These are phyloP conservation scores for Tenebrio molitor DNA, from an alignment of 1,140 invertebrate species.

Conservation along the genomic window DNA sequence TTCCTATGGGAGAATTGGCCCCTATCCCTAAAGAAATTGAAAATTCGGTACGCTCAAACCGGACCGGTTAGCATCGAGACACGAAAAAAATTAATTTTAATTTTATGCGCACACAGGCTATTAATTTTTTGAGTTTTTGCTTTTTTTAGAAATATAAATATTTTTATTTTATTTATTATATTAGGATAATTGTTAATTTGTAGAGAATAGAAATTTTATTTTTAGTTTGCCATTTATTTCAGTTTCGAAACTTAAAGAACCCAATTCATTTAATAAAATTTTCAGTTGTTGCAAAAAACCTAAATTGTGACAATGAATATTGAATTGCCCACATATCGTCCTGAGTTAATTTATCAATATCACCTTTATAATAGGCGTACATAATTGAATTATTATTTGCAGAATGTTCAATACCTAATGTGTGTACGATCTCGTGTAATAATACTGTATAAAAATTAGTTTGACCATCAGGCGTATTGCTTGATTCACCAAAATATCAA, in stretches of 20 bases:
- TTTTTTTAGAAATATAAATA: conserved; percentile 4
- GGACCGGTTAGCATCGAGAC: not conserved
- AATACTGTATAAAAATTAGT: too few species aligned
- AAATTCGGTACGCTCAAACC: conserved; percentile 7
- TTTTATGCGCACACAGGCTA: conserved; percentile 5
- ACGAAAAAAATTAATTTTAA: conserved; percentile 18
- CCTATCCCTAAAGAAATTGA: not conserved
- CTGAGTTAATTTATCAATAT: too few species aligned
- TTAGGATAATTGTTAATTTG: conserved; percentile 17
- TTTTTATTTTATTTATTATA: conserved; percentile 26
- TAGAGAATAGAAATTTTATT: conserved; percentile 24
- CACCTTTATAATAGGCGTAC: too few species aligned
- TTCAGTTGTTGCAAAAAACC: conserved; percentile 22
- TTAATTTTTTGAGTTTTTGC: conserved; percentile 8
- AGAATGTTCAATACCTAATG: too few species aligned
- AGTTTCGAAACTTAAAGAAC: conserved; percentile 22
- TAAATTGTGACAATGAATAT: conserved; percentile 22
- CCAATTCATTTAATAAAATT: conserved; percentile 17
- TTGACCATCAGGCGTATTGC: too few species aligned
- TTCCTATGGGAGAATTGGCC: conserved; percentile 12
- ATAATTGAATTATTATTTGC: too few species aligned
- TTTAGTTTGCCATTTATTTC: conserved; percentile 22
- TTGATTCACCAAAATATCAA: too few species aligned
- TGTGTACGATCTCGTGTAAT: too few species aligned
- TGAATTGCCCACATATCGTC: too few species aligned